These are phyloP conservation scores for Leptestheria dahalacensis DNA, from an alignment of 1,140 invertebrate genomes.

Conservation along the genomic window DNA sequence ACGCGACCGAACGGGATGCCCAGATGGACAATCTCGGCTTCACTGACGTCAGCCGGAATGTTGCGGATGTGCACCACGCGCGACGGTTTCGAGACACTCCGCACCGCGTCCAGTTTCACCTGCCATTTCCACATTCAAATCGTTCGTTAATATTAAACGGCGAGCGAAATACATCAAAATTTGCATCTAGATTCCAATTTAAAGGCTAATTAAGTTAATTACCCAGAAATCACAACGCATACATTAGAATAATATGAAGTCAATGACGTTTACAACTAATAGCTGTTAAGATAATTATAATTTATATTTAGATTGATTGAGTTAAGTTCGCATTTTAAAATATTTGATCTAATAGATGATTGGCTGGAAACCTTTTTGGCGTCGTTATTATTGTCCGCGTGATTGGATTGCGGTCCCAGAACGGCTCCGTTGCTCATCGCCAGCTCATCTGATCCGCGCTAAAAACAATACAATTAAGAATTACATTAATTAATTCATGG, in stretches of 20 bases:
- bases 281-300: too few relatives aligned
- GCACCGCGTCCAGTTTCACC: slow-evolving; percentile 21
- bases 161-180: too few relatives aligned
- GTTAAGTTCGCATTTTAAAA: too few relatives aligned
- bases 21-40: slow-evolving; percentile 90
- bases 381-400: slow-evolving; percentile 81
- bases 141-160: background rate
- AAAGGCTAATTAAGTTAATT: too few relatives aligned
- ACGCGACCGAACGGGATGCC: slow-evolving; percentile 92
- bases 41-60: slow-evolving; percentile 90
- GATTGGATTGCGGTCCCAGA: slow-evolving; percentile 54
- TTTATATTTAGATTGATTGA: too few relatives aligned
- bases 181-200: too few relatives aligned
- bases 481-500: background rate
- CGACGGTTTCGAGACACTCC: slow-evolving; percentile 50
- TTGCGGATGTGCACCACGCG: slow-evolving; percentile 95
- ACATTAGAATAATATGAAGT: too few relatives aligned
- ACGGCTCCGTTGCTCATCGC: slow-evolving; percentile 84
- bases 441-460: slow-evolving; percentile 91
- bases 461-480: slow-evolving; percentile 12
- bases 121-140: slow-evolving; percentile 1
- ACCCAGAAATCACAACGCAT: too few relatives aligned
- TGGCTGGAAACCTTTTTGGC: slow-evolving; percentile 95
- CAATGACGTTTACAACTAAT: too few relatives aligned
- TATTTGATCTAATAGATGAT: too few relatives aligned